These are phyloP conservation scores for Sitta europaea DNA, from an alignment of 2,113 vertebrate species.

Conservation along the genomic window DNA sequence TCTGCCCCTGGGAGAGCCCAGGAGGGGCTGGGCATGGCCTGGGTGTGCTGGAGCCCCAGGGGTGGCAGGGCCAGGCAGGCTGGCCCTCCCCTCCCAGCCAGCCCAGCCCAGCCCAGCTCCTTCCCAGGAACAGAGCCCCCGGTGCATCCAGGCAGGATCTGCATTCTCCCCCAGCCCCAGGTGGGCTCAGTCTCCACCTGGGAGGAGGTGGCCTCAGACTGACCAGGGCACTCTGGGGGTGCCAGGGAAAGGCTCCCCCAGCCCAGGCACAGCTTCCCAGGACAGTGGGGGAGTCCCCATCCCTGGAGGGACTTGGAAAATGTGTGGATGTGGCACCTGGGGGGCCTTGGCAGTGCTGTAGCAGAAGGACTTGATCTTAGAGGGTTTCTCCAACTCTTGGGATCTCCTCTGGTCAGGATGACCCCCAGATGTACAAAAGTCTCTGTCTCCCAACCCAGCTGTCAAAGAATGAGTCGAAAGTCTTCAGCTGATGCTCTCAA, in stretches of 20 bases:
- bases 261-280: neutral
- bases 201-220: neutral
- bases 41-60: neutral
- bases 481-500: too few relatives aligned
- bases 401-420: too few relatives aligned
- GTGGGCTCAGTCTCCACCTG: neutral
- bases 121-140: neutral
- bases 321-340: neutral
- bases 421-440: too few relatives aligned
- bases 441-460: too few relatives aligned
- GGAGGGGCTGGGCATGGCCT: neutral
- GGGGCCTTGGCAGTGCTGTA: neutral
- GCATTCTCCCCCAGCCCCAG: neutral
- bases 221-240: too few relatives aligned
- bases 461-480: too few relatives aligned
- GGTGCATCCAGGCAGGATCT: accelerated
- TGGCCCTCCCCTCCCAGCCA: neutral
- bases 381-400: neutral
- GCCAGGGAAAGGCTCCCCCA: neutral
- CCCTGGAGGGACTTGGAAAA: neutral
- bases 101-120: neutral
- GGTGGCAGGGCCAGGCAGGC: neutral
- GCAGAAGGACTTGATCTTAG: neutral
- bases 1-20: neutral
- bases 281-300: neutral